Percentiles rank a stretch among this genome's conserved stretches.
Conservation (phyloP, 2,797 vertebrate genomes). For the Lithobates pipiens region DNA sequence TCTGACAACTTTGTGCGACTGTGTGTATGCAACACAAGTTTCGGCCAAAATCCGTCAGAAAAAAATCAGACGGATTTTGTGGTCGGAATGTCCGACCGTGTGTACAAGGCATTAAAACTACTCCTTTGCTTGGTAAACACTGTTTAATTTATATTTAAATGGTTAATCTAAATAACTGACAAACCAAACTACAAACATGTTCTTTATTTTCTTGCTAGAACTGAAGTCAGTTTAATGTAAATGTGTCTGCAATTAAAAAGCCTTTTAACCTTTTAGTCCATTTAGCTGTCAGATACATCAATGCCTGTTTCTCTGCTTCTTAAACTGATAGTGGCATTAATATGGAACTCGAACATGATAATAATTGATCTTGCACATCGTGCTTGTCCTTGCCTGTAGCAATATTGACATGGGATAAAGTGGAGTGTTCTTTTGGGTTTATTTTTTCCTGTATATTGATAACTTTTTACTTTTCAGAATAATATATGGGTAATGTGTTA, state of each 20-base stretch:
- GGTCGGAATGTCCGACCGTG: too few relatives aligned
- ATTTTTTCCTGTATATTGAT: too few relatives aligned
- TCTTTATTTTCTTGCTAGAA: background rate
- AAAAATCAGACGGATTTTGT: too few relatives aligned
- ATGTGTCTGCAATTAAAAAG: background rate
- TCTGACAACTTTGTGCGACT: too few relatives aligned
- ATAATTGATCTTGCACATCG: slow-evolving; percentile 5
- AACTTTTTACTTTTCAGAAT: too few relatives aligned
- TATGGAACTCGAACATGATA: background rate
- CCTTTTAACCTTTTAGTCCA: background rate
- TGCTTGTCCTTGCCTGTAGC: slow-evolving; percentile 27
- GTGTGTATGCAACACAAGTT: too few relatives aligned
- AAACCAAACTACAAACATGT: background rate
- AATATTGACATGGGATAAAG: background rate
- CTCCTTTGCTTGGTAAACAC: background rate
- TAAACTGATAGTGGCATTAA: slow-evolving; percentile 12
- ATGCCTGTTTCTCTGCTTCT: background rate
- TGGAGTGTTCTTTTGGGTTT: background rate
- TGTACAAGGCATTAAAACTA: too few relatives aligned
- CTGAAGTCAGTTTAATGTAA: background rate
- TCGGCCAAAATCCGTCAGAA: too few relatives aligned
- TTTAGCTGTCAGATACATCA: slow-evolving; percentile 13
- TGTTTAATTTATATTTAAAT: background rate
- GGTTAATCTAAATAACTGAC: background rate
- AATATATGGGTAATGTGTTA: too few relatives aligned